Evolutionary conservation across 2,113 vertebrate genomes (phyloP).

Genomic region (Campylorhamphus procurvoides): DNA sequence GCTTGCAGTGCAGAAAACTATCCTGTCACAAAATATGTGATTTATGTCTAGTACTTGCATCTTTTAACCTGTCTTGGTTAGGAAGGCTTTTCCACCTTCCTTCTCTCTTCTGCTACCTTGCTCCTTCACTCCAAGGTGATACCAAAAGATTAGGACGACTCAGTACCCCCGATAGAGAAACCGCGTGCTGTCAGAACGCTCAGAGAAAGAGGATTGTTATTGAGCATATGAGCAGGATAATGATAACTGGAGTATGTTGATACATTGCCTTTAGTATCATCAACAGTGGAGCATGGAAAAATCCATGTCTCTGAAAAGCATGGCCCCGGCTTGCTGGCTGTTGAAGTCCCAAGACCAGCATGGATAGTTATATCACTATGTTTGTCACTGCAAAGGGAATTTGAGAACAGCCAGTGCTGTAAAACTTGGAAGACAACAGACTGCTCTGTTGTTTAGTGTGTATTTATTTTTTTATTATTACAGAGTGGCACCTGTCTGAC

Average conservation of each 20-base stretch:
- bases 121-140: background rate
- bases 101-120: background rate
- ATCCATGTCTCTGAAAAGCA: background rate
- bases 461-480: background rate
- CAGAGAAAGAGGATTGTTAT: background rate
- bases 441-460: background rate
- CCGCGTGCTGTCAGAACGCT: background rate
- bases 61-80: background rate
- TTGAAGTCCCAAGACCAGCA: background rate
- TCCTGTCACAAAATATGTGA: background rate
- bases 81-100: background rate
- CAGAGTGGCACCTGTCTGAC: background rate
- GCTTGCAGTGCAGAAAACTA: background rate
- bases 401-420: background rate
- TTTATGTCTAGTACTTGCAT: background rate
- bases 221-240: background rate
- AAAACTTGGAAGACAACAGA: background rate
- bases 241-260: background rate
- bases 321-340: background rate
- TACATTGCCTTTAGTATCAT: background rate
- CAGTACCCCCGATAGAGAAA: background rate
- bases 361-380: background rate
- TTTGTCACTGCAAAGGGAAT: background rate
- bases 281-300: background rate
- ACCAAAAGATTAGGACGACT: background rate